Base-by-base conservation (phyloP, 2,888 invertebrate species). In the Cataglyphis altisquamis region DNA sequence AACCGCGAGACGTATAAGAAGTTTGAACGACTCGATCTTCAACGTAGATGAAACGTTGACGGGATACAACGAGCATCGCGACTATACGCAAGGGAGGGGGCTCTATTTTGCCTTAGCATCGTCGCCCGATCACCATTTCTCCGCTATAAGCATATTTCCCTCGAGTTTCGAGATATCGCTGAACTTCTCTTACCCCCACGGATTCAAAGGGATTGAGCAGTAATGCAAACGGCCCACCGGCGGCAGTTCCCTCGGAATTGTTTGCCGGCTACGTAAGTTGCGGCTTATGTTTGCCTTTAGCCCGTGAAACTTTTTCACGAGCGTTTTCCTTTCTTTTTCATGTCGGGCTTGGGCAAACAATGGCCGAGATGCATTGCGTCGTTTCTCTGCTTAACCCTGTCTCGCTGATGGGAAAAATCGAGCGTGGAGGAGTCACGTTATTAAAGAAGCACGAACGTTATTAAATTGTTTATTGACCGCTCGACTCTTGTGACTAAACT, bases 81-180 rank as follows among this genome's bases (percentile, higher is more conserved):
- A 63, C 32, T 32, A 48, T 3, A 62, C 32, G 77, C 21, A 67
- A 25, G 10, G 9, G 41, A 15, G 32, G 18, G 21, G 73, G 62
- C 21, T 82, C 78, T 84, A 85, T 87, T 84, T 84, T 82, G 87
- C 80, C 80, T 78, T 60, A 74, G 83, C 86, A 55, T 90, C 86
- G 32, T 70, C 83, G 48, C 84, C 77, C 88, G 88, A 91, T 89
- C 89, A 87, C 88, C 90, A 86, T 92, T 91, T 89, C 85, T 75
- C 83, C 66, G 73, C 87, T 89, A 91, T 92, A 92, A 92, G 92
- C 92, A 92, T 92, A 92, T 92, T 92, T 91, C 90, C 87, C 89
- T 67, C 48, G 86, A 90, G 90, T 91, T 90, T 89, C 90, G 77
- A 89, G 90, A 90, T 90, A 90, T 90, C 89, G 86, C 29, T 82